phyloP scores from a whole-genome alignment of 2,113 vertebrate species.

The Menura novaehollandiae region DNA sequence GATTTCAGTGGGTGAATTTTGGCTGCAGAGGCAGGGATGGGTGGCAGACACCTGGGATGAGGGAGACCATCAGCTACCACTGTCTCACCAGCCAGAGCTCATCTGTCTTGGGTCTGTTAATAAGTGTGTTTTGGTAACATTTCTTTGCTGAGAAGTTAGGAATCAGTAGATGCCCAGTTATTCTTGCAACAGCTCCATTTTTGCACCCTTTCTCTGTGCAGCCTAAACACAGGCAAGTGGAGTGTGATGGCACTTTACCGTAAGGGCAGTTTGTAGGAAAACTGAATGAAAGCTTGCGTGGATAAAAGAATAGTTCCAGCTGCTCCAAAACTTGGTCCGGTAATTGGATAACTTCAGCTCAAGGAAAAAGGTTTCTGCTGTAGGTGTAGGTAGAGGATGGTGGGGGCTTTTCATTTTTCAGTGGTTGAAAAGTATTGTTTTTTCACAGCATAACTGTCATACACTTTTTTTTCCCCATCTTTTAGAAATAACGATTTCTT shows the following conservation, averaged over 20 bases:
- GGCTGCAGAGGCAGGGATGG: not conserved
- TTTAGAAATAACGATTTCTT: not conserved
- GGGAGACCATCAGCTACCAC: not conserved
- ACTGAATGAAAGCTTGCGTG: not conserved
- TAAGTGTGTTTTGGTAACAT: not conserved
- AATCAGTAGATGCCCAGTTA: not conserved
- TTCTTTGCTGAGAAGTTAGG: not conserved
- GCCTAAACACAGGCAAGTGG: not conserved
- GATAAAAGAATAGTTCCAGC: not conserved
- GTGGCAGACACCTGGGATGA: not conserved
- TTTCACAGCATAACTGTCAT: not conserved
- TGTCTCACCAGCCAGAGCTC: not conserved
- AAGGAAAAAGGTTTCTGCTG: not conserved
- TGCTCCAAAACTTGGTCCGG: rapidly evolving
- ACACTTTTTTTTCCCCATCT: not conserved
- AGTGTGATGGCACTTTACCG: not conserved
- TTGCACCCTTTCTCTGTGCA: not conserved
- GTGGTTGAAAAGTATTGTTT: not conserved
- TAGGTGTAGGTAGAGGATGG: not conserved
- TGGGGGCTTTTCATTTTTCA: not conserved
- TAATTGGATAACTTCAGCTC: not conserved
- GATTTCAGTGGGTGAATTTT: not conserved
- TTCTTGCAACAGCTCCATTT: not conserved
- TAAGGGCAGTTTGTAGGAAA: not conserved
- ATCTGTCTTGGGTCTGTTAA: not conserved